A percentile compares a stretch with the other conserved stretches of the same genome.
These are phyloP conservation scores for Vireo griseus DNA, from an alignment of 2,797 vertebrate species.

Conservation along the genomic window DNA sequence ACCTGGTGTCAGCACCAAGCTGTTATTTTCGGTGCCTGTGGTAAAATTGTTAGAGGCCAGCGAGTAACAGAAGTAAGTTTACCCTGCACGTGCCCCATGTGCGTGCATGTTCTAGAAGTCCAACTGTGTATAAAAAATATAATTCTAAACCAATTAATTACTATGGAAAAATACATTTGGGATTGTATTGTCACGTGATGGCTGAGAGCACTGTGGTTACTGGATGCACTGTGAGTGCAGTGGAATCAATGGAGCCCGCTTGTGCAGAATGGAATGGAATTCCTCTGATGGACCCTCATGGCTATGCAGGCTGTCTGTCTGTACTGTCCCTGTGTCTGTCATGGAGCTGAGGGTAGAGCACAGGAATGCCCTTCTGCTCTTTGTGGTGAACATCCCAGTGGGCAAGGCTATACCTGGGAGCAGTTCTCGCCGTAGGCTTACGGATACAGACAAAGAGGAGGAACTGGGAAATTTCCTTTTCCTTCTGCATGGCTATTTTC, in stretches of 20 bases:
- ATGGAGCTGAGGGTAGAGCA: rapidly evolving
- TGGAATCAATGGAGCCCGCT: background rate
- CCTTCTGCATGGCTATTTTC: background rate
- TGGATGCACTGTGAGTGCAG: background rate
- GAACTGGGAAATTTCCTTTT: background rate
- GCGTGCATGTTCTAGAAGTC: background rate
- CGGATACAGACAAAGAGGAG: rapidly evolving
- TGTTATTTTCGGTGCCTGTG: background rate
- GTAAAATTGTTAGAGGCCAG: background rate
- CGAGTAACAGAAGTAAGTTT: background rate
- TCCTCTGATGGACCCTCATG: background rate
- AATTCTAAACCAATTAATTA: background rate
- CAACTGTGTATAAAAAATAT: background rate
- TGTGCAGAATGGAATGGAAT: background rate
- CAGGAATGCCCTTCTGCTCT: background rate
- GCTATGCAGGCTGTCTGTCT: background rate
- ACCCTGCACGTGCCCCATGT: background rate
- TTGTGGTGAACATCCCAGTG: rapidly evolving
- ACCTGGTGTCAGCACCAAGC: rapidly evolving
- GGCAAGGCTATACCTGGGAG: background rate
- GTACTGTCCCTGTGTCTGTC: background rate
- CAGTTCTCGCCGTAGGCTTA: rapidly evolving
- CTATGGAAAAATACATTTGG: background rate
- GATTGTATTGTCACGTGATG: background rate
- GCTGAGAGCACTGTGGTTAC: background rate